These are phyloP conservation scores for Zele albiditarsus DNA, from an alignment of 2,888 invertebrate species.

Conservation along the genomic window DNA sequence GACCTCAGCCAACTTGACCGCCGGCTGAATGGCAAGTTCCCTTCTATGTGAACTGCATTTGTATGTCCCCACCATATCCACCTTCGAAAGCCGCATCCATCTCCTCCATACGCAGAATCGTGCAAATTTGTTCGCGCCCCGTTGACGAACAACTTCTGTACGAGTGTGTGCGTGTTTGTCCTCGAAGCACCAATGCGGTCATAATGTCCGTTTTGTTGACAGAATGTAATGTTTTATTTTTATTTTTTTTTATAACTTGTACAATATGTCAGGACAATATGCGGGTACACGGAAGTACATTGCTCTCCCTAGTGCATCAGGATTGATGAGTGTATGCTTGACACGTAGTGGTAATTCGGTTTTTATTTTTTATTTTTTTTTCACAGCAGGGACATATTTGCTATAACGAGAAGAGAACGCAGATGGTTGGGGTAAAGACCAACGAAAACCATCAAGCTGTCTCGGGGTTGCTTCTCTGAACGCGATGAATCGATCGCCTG, in stretches of 20 bases:
- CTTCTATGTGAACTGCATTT: slow-evolving; percentile 11
- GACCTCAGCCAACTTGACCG: slow-evolving; percentile 42
- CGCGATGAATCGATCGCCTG: slow-evolving; percentile 43
- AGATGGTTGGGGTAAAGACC: slow-evolving; percentile 32
- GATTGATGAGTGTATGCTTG: slow-evolving; percentile 17
- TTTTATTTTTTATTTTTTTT: slow-evolving; percentile 14
- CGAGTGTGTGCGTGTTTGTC: slow-evolving; percentile 20
- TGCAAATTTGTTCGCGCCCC: slow-evolving; percentile 48
- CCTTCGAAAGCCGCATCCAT: slow-evolving; percentile 21
- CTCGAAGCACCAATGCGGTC: not conserved
- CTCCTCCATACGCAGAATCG: slow-evolving; percentile 51
- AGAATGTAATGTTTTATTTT: not conserved
- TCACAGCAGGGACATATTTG: slow-evolving; percentile 28
- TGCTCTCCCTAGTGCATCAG: slow-evolving; percentile 26
- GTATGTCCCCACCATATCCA: not conserved
- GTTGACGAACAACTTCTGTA: slow-evolving; percentile 24
- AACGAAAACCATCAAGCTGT: slow-evolving; percentile 31
- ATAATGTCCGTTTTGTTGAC: not conserved
- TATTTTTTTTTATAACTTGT: slow-evolving; percentile 7
- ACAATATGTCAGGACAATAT: slow-evolving; percentile 8
- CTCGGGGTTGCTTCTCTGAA: slow-evolving; percentile 32
- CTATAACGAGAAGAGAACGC: slow-evolving; percentile 30
- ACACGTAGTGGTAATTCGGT: slow-evolving; percentile 25
- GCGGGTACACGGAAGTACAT: slow-evolving; percentile 3
- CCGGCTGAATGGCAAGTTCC: slow-evolving; percentile 40